A percentile compares a stretch with the other conserved stretches of the same genome.
Conservation (phyloP, 2,113 vertebrate genomes). For the Centropristis striata region DNA sequence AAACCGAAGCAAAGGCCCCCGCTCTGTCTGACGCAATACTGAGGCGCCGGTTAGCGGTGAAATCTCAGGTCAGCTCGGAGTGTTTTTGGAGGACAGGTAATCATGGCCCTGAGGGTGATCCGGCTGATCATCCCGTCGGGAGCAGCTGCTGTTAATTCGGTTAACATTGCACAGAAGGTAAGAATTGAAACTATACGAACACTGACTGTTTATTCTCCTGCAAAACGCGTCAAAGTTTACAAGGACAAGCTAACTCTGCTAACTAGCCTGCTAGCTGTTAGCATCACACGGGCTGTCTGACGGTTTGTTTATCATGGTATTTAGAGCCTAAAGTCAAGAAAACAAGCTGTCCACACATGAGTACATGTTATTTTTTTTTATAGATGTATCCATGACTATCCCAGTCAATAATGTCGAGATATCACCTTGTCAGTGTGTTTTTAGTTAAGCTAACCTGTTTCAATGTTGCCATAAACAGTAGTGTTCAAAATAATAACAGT, state of each 20-base stretch:
- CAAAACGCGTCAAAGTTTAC: background rate
- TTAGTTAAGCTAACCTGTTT: background rate
- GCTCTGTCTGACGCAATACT: constrained; percentile 44
- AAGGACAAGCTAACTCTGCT: constrained; percentile 73
- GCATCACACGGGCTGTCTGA: background rate
- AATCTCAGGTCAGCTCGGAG: constrained; percentile 62
- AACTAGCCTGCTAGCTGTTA: constrained; percentile 16
- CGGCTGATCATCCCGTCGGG: constrained; percentile 70
- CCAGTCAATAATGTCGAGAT: background rate
- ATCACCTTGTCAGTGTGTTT: too few species aligned
- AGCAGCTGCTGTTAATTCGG: constrained; percentile 46
- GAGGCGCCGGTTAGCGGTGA: background rate
- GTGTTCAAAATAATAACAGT: too few species aligned
- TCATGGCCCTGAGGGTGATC: constrained; percentile 79
- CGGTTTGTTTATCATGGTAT: constrained; percentile 2
- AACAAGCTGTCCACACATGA: background rate
- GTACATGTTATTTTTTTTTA: too few species aligned
- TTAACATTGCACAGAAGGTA: constrained; percentile 68
- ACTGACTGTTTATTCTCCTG: accelerated
- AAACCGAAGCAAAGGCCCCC: background rate
- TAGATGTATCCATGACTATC: background rate
- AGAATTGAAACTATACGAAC: background rate
- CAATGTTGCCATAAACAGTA: background rate
- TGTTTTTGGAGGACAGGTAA: constrained; percentile 33
- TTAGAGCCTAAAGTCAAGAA: accelerated